Evolutionary conservation across 2,797 vertebrate genomes (phyloP).

Genomic region (Betta splendens): DNA sequence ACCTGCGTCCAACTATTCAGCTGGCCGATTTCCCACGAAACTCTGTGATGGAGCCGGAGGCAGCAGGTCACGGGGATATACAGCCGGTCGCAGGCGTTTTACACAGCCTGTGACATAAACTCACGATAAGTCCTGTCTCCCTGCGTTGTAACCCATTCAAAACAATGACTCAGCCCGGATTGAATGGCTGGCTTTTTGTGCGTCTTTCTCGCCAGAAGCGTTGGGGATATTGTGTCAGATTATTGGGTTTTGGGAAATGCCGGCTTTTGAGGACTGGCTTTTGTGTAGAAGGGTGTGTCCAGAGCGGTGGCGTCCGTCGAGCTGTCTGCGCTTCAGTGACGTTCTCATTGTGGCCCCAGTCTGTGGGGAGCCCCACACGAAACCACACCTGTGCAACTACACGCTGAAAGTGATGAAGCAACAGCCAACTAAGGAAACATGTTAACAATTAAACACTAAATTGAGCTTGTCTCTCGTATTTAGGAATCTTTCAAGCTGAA

Average conservation of each 20-base stretch:
- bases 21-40: slow-evolving; percentile 71
- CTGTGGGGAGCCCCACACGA: not conserved
- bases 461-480: too few species aligned
- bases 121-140: slow-evolving; percentile 27
- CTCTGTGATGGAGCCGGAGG: slow-evolving; percentile 71
- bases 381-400: not conserved
- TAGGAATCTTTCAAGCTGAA: too few species aligned
- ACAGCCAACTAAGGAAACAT: not conserved
- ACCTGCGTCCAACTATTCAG: slow-evolving; percentile 63
- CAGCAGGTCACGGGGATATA: slow-evolving; percentile 56
- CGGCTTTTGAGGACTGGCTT: slow-evolving; percentile 35
- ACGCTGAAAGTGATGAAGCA: not conserved
- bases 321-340: slow-evolving; percentile 23
- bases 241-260: slow-evolving; percentile 50
- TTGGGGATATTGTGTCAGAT: slow-evolving; percentile 54
- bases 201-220: slow-evolving; percentile 53
- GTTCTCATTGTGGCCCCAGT: slow-evolving; percentile 18
- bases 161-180: slow-evolving; percentile 40
- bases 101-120: slow-evolving; percentile 42
- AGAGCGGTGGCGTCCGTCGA: slow-evolving; percentile 15
- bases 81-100: slow-evolving; percentile 39
- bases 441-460: not conserved
- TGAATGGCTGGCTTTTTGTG: slow-evolving; percentile 42
- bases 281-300: slow-evolving; percentile 65
- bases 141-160: slow-evolving; percentile 39